These are phyloP conservation scores for Turnix velox DNA, from an alignment of 2,113 vertebrate genomes.

Conservation along the genomic window DNA sequence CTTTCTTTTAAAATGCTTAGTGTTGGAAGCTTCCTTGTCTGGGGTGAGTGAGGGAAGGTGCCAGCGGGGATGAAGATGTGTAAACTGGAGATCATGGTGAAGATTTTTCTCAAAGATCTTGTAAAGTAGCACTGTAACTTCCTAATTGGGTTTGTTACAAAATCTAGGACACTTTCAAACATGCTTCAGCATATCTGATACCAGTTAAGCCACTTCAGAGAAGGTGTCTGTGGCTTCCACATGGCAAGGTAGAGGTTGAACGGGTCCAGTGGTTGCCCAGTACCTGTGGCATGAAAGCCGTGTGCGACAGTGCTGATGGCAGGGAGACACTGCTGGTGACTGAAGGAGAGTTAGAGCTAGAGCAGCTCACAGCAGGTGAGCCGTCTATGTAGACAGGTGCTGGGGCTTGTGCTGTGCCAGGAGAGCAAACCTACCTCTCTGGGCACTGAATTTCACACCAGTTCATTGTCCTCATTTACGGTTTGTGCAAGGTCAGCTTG, in stretches of 20 bases:
- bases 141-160: neutral
- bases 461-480: neutral
- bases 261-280: neutral
- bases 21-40: neutral
- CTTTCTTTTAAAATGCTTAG: neutral
- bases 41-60: neutral
- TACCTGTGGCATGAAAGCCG: fast-evolving
- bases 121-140: neutral
- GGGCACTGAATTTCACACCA: neutral
- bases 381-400: fast-evolving
- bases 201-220: neutral
- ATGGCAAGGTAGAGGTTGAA: neutral
- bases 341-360: too few relatives aligned
- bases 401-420: fast-evolving
- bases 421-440: fast-evolving
- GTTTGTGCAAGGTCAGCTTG: neutral
- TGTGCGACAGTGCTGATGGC: neutral
- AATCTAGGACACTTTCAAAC: neutral
- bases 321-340: fast-evolving
- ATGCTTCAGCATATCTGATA: neutral
- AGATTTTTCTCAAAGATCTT: neutral
- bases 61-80: neutral
- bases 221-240: neutral
- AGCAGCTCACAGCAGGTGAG: too few relatives aligned
- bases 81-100: neutral